Evolutionary conservation across 2,888 invertebrate genomes (phyloP).

Genomic region (Dilophus febrilis): DNA sequence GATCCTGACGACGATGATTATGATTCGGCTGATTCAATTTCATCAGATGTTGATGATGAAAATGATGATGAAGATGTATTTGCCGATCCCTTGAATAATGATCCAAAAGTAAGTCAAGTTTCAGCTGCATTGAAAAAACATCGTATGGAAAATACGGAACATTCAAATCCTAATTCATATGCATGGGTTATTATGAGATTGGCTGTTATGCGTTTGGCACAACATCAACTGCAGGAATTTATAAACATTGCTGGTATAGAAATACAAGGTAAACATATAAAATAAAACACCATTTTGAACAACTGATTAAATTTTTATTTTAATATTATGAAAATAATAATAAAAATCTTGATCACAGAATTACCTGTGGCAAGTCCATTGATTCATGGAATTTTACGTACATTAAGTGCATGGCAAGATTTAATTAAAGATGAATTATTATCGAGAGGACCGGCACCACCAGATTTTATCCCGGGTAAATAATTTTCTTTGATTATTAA

Average conservation of each 20-base stretch:
- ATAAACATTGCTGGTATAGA: constrained; percentile 78
- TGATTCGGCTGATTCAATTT: constrained; percentile 69
- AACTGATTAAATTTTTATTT: background rate
- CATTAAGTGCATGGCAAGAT: constrained; percentile 81
- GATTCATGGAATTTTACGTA: constrained; percentile 73
- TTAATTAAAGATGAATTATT: constrained; percentile 60
- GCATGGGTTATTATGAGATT: constrained; percentile 90
- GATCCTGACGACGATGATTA: constrained; percentile 56
- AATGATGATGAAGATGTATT: constrained; percentile 71
- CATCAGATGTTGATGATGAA: constrained; percentile 59
- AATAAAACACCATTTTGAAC: background rate
- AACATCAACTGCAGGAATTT: constrained; percentile 73
- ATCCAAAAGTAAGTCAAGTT: constrained; percentile 29
- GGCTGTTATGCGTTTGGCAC: constrained; percentile 70
- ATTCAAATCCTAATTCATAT: constrained; percentile 84
- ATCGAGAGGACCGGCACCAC: constrained; percentile 56
- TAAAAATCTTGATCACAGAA: constrained; percentile 37
- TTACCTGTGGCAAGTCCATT: constrained; percentile 86
- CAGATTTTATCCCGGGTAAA: constrained; percentile 60
- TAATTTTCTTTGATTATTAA: background rate
- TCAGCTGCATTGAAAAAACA: constrained; percentile 12
- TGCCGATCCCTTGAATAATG: constrained; percentile 31
- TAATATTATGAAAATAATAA: background rate
- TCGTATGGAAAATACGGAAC: constrained; percentile 56
- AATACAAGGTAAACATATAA: constrained; percentile 46